Base-by-base conservation (phyloP, 2,113 vertebrate species). In the Mesembrinibis cayennensis region DNA sequence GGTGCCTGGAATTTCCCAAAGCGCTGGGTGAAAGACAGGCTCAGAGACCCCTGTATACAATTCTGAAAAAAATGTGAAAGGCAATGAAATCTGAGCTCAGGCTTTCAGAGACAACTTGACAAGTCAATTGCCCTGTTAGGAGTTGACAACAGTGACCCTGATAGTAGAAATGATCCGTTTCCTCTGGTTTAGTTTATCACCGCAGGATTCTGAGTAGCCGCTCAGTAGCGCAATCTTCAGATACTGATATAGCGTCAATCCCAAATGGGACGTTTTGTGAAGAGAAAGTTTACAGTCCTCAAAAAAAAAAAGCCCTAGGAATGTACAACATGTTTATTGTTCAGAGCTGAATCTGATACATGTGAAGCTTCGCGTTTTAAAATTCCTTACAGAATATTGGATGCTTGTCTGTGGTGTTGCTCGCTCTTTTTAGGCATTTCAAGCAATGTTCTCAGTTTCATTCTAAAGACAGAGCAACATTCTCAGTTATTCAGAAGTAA, bases 121-220 rank as follows among this genome's bases (percentile, higher is more conserved):
- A 97, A 95, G 96, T 97, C 97, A 97, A 95, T 97, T 95, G 95
- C 86, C 97, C 96, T 97, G 95, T 92, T 93, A 96, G 95, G 91
- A 95, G 94, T 49, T 94, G 96, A 95, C 96, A 97, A 97, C 95
- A 79, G 88, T 96, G 97, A 97, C 95, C 97, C 96, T 91, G 94
- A 97, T 96, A 96, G 89, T 87, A 97, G 96, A 97, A 96, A 95
- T 89, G 96, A 90, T 97, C 96, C 56, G 25, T 97, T 97, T 97
- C 97, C 97, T 95, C 88, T 72, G 86, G 89, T 96, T 95, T 97
- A 91, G 95, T 95, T 92, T 96, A 95, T 95, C 86, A 82, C 90
- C 3, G 6, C 29, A 56, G 80, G 18, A 67, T 92, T 93, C 83
- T 53, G 90, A 92, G 92, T 65, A 76, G 83, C 76, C 8, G 34